Evolutionary conservation across 2,888 invertebrate genomes (phyloP), one percentile per base, ranked within the genome.

Genomic region (Chymomyza caudatula): DNA sequence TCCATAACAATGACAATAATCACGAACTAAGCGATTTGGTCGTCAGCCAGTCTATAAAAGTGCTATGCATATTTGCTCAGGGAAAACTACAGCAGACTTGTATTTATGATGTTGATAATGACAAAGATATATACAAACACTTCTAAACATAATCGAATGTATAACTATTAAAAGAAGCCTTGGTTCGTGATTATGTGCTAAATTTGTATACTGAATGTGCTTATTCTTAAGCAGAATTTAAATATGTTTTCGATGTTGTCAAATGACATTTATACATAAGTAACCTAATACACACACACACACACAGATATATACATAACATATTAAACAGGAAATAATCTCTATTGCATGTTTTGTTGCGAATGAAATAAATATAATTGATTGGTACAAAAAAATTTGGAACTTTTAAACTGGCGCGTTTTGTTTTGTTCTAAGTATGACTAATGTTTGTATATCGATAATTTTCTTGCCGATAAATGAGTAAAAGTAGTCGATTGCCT

Each of bases 261-360:
- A 60, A 60, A 71, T 60, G 57, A 67, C 65, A 59, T 60, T 49
- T 74, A 63, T 70, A 64, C 60, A 69, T 64, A 67, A 52, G n/a
- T 47, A 58, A n/a, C n/a, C n/a, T n/a, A n/a, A n/a, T n/a, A n/a
- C n/a, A n/a, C n/a, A n/a, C 22, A 47, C 64, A 49, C 37, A 52
- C n/a, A 52, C 19, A 47, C 44, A 44, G 29, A 42, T 37, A 19
- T 25, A 68, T 22, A 55, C 22, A 54, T 17, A 37, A 56, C 22
- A 58, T 22, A 60, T 60, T 55, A 57, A 54, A 37, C 2, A 37
- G 29, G 3, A 37, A 37, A 37, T 37, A 2, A 37, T 11, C 29
- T 37, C 11, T 13, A 68, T 43, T 20, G 51, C 15, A 63, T 13
- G 53, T 57, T 60, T 59, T 64, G 55, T 68, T 68, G 64, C 51